Conservation (phyloP, 2,888 invertebrate species). For the Pseudococcus viburni region DNA sequence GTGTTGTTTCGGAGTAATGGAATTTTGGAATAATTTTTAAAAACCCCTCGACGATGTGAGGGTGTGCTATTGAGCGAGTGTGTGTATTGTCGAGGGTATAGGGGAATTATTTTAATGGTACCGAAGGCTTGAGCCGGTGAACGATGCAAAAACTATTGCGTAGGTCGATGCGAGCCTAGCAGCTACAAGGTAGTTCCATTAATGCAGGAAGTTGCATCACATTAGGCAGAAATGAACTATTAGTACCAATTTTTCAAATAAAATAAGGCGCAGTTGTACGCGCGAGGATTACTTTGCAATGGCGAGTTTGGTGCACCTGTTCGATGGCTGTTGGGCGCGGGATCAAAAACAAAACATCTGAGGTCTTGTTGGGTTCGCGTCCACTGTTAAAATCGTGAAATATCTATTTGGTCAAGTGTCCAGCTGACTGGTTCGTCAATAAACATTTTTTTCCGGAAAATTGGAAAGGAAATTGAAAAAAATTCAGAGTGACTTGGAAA, state of each 20-base stretch:
- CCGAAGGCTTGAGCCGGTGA: not conserved
- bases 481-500: too few relatives aligned
- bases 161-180: not conserved
- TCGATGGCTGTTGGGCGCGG: not conserved
- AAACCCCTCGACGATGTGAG: not conserved
- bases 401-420: too few relatives aligned
- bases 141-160: constrained; percentile 37
- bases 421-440: too few relatives aligned
- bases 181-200: constrained; percentile 46
- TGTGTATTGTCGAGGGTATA: not conserved
- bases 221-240: constrained; percentile 10
- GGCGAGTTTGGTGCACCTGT: not conserved
- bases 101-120: not conserved
- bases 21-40: constrained; percentile 5
- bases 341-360: not conserved
- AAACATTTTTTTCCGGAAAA: too few relatives aligned
- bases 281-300: not conserved
- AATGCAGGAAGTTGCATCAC: constrained; percentile 47
- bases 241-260: constrained; percentile 7
- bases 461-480: too few relatives aligned
- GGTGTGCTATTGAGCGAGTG: not conserved
- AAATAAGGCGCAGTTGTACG: constrained; percentile 3
- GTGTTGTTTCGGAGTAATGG: not conserved
- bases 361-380: not conserved
- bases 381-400: too few relatives aligned